Percentiles rank a stretch among this genome's conserved stretches.
phyloP scores from a whole-genome alignment of 2,797 vertebrate genomes.

The Myotis daubentonii region DNA sequence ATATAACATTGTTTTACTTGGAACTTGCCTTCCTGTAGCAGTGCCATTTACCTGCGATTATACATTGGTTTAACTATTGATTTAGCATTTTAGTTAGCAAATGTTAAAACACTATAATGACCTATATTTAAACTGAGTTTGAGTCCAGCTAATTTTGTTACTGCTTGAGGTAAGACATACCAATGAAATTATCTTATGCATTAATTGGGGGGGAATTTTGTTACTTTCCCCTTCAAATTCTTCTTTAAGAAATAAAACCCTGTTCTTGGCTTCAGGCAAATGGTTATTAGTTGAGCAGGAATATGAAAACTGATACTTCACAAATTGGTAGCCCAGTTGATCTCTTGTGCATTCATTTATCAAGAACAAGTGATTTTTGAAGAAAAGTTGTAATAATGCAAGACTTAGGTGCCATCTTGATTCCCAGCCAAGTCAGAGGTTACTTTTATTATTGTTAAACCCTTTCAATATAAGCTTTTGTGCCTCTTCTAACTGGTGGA shows the following conservation, averaged over 20 bases:
- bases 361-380: neutral
- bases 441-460: neutral
- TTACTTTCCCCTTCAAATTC: neutral
- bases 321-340: neutral
- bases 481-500: constrained; percentile 5
- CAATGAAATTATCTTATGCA: neutral
- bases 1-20: constrained; percentile 40
- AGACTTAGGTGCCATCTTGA: neutral
- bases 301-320: neutral
- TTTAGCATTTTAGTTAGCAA: neutral
- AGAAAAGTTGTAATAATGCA: neutral
- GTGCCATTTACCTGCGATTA: neutral
- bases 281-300: neutral
- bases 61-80: neutral
- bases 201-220: neutral
- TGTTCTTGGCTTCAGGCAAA: neutral
- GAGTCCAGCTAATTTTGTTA: neutral
- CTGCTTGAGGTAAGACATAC: neutral
- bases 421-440: neutral
- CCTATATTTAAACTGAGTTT: constrained; percentile 1
- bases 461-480: neutral
- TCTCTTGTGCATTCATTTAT: neutral
- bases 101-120: neutral
- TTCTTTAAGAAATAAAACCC: neutral
- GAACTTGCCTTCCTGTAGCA: neutral